Conservation (phyloP, 2,797 vertebrate species). For the Microcaecilia unicolor region DNA sequence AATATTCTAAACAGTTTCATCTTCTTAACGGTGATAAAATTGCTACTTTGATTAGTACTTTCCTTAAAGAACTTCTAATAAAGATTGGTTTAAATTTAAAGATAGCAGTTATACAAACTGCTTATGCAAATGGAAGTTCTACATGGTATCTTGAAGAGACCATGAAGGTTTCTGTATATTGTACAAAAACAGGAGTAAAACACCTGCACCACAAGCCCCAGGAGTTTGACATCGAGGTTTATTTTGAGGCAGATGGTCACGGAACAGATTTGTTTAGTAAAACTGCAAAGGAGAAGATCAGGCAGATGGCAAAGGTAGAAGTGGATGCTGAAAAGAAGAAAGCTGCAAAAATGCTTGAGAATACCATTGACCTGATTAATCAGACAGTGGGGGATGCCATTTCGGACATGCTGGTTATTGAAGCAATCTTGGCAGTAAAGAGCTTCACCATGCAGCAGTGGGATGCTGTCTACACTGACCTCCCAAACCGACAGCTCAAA, state of each 20-base stretch:
- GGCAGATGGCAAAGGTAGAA: slow-evolving; percentile 51
- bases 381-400: slow-evolving; percentile 80
- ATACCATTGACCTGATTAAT: slow-evolving; percentile 73
- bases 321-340: slow-evolving; percentile 57
- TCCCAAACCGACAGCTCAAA: slow-evolving; percentile 89
- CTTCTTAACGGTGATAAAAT: slow-evolving; percentile 95
- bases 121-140: slow-evolving; percentile 91
- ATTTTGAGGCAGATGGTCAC: slow-evolving; percentile 94
- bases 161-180: slow-evolving; percentile 83
- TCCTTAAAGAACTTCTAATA: slow-evolving; percentile 80
- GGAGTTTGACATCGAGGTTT: slow-evolving; percentile 85
- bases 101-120: slow-evolving; percentile 88
- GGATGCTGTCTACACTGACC: slow-evolving; percentile 76
- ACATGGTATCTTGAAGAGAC: slow-evolving; percentile 78
- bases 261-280: slow-evolving; percentile 89
- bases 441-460: slow-evolving; percentile 77
- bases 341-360: slow-evolving; percentile 69
- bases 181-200: slow-evolving; percentile 92
- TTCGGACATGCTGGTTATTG: slow-evolving; percentile 90
- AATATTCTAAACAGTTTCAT: too few species aligned
- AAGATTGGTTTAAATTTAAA: slow-evolving; percentile 70
- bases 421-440: slow-evolving; percentile 78
- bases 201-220: slow-evolving; percentile 87
- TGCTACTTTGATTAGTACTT: slow-evolving; percentile 82
- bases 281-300: slow-evolving; percentile 71